Base-by-base conservation (phyloP, 2,113 vertebrate species). In the Corythaixoides concolor region DNA sequence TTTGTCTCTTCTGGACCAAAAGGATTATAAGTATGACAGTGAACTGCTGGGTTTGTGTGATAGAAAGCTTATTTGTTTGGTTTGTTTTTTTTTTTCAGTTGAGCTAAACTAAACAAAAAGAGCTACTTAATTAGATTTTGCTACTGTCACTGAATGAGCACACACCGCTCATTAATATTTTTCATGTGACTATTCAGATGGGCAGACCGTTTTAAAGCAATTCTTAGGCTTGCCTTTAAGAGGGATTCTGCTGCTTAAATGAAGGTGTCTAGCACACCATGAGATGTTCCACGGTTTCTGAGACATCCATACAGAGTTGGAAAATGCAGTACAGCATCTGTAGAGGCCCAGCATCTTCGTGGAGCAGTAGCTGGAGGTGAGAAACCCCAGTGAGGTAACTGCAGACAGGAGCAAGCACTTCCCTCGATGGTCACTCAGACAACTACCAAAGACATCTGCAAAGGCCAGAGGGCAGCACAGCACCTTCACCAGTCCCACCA, bases 71-170 rank as follows among this genome's bases (percentile, higher is more conserved):
- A 62, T 81, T 95, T 80, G 15, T 43, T 43, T 41, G 41, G 41
- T 9, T 41, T 41, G 9, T 41, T 41, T 75, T 94, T 32, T 59
- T 94, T 82, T 16, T 55, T 28, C 53, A 64, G 8, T 49, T 72
- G 50, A 91, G 72, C 21, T 11, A 75, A 62, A 81, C 14, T 55
- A 53, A 75, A 93, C 67, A 35, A 91, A 89, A 97, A 94, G 87
- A 45, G 24, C 27, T 74, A 49, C 63, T 77, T 87, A 84, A 80
- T 80, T 91, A 84, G 43, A 87, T 94, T 93, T 94, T 94, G n/a
- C 37, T 82, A 60, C 55, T 84, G 12, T 58, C 84, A 67, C 27
- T 74, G 50, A 94, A 76, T 12, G 67, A 84, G n/a, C 21, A 80
- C 22, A 92, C 21, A 41, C 11, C n/a, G 35, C 24, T 74, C 28